Conservation (phyloP, 2,888 invertebrate genomes). For the Lasioglossum pauxillum region DNA sequence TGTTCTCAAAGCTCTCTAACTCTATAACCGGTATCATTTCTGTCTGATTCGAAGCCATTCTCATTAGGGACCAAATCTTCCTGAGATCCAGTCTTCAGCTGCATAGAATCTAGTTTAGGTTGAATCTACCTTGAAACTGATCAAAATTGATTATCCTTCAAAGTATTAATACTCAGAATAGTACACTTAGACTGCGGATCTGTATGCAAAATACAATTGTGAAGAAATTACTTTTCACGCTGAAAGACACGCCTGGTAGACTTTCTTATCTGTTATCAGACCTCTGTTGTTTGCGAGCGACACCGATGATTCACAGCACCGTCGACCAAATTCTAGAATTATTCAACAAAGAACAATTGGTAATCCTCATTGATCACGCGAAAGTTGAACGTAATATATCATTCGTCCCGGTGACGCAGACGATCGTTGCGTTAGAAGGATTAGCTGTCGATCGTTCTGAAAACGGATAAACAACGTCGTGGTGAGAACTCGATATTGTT, state of each 20-base stretch:
- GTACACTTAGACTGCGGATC: too few species aligned
- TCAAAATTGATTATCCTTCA: too few species aligned
- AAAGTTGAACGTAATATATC: background rate
- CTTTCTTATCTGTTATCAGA: background rate
- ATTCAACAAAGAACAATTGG: constrained; percentile 14
- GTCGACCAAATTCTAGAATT: constrained; percentile 5
- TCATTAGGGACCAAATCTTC: background rate
- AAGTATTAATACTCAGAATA: too few species aligned
- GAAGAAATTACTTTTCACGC: background rate
- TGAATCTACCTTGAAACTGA: background rate
- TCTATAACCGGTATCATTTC: background rate
- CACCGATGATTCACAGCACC: constrained; percentile 3
- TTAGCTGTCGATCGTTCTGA: background rate
- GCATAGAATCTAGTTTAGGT: background rate
- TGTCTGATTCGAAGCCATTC: background rate
- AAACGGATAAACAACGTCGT: constrained; percentile 6
- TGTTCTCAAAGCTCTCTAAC: background rate
- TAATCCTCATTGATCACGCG: background rate
- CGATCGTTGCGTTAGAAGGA: background rate
- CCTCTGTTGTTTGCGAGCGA: background rate
- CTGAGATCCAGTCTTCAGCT: background rate
- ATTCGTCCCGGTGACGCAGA: background rate
- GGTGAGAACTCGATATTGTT: background rate
- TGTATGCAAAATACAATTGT: too few species aligned
- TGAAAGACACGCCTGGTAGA: background rate